Base-by-base conservation (phyloP, 2,888 invertebrate species). In the Thysanoteuthis rhombus region DNA sequence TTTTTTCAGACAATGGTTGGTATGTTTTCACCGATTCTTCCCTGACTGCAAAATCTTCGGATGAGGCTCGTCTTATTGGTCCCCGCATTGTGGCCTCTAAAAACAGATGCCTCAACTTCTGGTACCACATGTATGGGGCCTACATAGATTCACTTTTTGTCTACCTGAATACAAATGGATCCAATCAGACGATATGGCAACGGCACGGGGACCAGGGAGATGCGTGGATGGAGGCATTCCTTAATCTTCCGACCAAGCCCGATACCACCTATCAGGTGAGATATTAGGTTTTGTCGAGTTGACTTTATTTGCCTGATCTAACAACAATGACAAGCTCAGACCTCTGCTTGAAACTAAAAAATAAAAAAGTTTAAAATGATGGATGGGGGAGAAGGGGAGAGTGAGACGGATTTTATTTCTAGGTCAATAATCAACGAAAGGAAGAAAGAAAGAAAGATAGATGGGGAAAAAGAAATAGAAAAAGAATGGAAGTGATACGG, bases 11-110 rank as follows among this genome's bases (percentile, higher is more conserved):
- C 38, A 75, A 94, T 94, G 96, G 96, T 47, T 95, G 94, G 94
- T 98, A 98, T 95, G 97, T 97, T 1, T 98, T 96, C 96, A 98
- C 98, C 91, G 98, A 98, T 95, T 97, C 98, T 0, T 97, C 97
- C 6, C 97, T 97, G 95, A 98, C 98, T 1, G 96, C 98, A 91
- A 95, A 97, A 94, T 97, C 98, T 1, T 98, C 98, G 2, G 98
- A 98, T 95, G 97, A 97, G 75, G 98, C 98, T 0, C 96, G 97
- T 94, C 97, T 98, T 32, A 93, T 95, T 36, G 95, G 96, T 93
- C 95, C 95, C 4, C 40, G 93, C 38, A 95, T 96, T 42, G 93
- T 90, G 32, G 95, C 95, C 93, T 58, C 93, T 22, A 94, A 94
- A 39, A 93, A 93, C 39, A 94, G 95, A 92, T 96, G 96, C 93